phyloP scores from a whole-genome alignment of 2,888 invertebrate species.

The Drosophila kuntzei region DNA sequence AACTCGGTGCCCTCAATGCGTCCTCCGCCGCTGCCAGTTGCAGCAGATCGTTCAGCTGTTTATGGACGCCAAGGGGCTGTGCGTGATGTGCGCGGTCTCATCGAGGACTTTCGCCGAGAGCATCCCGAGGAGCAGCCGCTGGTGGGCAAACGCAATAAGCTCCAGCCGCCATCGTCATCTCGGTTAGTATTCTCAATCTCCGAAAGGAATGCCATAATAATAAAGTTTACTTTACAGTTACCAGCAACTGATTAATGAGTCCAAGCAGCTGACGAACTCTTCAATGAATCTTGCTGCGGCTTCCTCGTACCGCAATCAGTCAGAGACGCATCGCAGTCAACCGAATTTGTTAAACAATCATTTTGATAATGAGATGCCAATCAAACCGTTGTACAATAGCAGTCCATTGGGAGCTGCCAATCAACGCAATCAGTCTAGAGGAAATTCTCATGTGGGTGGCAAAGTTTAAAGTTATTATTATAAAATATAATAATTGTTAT shows the following conservation, averaged over 20 bases:
- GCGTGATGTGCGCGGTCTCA: conserved; percentile 93
- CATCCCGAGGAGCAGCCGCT: conserved; percentile 91
- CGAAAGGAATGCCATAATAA: background rate
- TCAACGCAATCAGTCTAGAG: conserved; percentile 16
- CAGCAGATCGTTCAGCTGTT: conserved; percentile 12
- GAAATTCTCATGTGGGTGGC: conserved; percentile 24
- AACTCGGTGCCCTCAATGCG: conserved; percentile 49
- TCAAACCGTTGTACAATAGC: conserved; percentile 60
- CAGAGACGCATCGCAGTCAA: conserved; percentile 10
- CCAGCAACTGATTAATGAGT: conserved; percentile 46
- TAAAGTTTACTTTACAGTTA: conserved; percentile 30
- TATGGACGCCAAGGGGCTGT: conserved; percentile 90
- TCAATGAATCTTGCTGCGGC: conserved; percentile 33
- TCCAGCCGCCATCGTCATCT: conserved; percentile 17
- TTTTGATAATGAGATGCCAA: conserved; percentile 44
- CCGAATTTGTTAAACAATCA: conserved; percentile 38
- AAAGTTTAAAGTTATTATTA: background rate
- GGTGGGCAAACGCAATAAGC: conserved; percentile 88
- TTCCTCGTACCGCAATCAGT: conserved; percentile 13
- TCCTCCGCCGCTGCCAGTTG: conserved; percentile 21
- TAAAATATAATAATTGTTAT: background rate
- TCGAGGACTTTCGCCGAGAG: conserved; percentile 91
- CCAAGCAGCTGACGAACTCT: conserved; percentile 42
- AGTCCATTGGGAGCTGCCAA: conserved; percentile 43
- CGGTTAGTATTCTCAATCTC: conserved; percentile 15